These are phyloP conservation scores for Listronotus oregonensis DNA, from an alignment of 1,140 invertebrate species.

Conservation along the genomic window DNA sequence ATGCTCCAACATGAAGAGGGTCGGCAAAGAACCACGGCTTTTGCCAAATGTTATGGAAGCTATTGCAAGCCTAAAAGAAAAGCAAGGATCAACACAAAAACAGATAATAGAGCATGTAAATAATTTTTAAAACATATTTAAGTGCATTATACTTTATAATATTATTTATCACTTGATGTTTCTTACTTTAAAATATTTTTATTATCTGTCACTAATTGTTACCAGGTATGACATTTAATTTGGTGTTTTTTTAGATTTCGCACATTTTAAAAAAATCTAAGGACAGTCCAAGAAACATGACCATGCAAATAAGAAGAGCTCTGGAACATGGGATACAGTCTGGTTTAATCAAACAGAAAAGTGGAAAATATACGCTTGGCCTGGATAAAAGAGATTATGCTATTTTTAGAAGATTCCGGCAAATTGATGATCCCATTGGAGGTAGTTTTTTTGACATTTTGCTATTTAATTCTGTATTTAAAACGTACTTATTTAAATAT, in stretches of 20 bases:
- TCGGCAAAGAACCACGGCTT: constrained; percentile 26
- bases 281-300: constrained; percentile 20
- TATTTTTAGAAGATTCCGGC: constrained; percentile 24
- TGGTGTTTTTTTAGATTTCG: constrained; percentile 7
- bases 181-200: too few species aligned
- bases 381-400: constrained; percentile 28
- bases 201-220: too few species aligned
- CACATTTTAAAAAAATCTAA: constrained; percentile 14
- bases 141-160: too few species aligned
- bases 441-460: too few species aligned
- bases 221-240: too few species aligned
- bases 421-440: constrained; percentile 3
- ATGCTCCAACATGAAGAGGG: constrained; percentile 19
- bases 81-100: constrained; percentile 27
- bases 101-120: constrained; percentile 31
- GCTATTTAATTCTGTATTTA: neutral
- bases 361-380: constrained; percentile 33
- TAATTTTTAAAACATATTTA: neutral
- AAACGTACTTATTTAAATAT: neutral
- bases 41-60: constrained; percentile 36
- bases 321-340: constrained; percentile 31
- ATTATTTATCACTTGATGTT: too few species aligned
- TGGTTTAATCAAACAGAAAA: constrained; percentile 31
- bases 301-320: constrained; percentile 33
- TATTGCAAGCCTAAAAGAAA: constrained; percentile 32